These are phyloP conservation scores for Hyposoter dolosus DNA, from an alignment of 2,888 invertebrate genomes.

Conservation along the genomic window DNA sequence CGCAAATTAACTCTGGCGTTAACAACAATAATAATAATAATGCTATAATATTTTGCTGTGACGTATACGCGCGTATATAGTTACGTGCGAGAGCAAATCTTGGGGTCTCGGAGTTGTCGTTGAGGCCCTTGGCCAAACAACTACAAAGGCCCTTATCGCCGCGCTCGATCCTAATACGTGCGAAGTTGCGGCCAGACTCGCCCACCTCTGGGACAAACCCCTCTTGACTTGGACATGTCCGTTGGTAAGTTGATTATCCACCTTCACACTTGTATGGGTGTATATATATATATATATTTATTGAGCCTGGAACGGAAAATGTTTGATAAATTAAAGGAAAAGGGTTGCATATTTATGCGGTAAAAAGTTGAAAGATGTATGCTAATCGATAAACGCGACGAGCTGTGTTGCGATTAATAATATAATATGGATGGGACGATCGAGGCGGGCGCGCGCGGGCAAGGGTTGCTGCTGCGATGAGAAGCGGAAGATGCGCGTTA, in stretches of 20 bases:
- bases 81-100: constrained; percentile 84
- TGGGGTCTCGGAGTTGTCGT: constrained; percentile 85
- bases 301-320: too few relatives aligned
- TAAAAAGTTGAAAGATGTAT: too few relatives aligned
- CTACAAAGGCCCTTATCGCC: constrained; percentile 85
- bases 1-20: not conserved
- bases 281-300: too few relatives aligned
- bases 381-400: constrained; percentile 8
- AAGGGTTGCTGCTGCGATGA: too few relatives aligned
- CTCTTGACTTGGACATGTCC: constrained; percentile 87
- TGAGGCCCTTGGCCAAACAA: constrained; percentile 83
- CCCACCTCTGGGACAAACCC: constrained; percentile 85
- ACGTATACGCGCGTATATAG: constrained; percentile 81
- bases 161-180: constrained; percentile 86
- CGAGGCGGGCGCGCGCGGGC: too few relatives aligned
- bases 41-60: not conserved
- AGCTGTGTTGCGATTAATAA: not conserved
- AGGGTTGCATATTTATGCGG: too few relatives aligned
- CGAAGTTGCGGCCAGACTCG: constrained; percentile 85
- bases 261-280: too few relatives aligned
- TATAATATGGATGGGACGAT: too few relatives aligned
- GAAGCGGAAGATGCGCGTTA: constrained; percentile 38
- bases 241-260: constrained; percentile 81
- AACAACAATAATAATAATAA: not conserved
- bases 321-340: too few relatives aligned